Evolutionary conservation across 1,140 invertebrate genomes (phyloP).

Genomic region (Drosophila bipectinata): DNA sequence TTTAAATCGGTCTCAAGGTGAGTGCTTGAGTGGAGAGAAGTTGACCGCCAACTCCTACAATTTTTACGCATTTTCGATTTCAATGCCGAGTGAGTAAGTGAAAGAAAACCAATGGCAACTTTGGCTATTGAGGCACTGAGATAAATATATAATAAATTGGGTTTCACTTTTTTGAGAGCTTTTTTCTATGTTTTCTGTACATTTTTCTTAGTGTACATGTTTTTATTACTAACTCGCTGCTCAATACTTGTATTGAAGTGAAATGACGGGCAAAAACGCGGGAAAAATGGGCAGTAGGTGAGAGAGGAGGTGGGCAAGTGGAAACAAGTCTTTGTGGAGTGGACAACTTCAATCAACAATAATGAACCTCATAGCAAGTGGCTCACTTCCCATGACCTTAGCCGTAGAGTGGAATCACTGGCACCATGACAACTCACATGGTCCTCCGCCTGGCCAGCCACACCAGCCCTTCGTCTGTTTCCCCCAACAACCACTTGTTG

Average conservation of each 20-base stretch:
- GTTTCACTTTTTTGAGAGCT: not conserved
- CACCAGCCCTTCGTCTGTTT: constrained; percentile 17
- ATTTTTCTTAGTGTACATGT: constrained; percentile 4
- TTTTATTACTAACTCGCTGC: constrained; percentile 31
- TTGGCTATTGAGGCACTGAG: constrained; percentile 33
- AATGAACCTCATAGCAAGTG: constrained; percentile 21
- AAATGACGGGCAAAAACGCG: constrained; percentile 38
- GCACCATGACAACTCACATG: constrained; percentile 58
- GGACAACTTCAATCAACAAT: constrained; percentile 38
- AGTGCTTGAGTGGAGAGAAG: constrained; percentile 9
- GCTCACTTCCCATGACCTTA: constrained; percentile 76
- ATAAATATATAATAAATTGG: constrained; percentile 2
- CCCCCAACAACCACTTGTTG: constrained; percentile 54
- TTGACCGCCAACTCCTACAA: constrained; percentile 55
- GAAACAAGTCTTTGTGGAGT: constrained; percentile 21
- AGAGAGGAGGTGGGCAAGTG: not conserved
- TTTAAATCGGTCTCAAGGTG: constrained; percentile 44
- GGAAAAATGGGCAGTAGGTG: constrained; percentile 20
- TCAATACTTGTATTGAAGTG: constrained; percentile 22
- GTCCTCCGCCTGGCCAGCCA: not conserved
- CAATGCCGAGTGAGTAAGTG: constrained; percentile 46
- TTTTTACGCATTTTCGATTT: constrained; percentile 73
- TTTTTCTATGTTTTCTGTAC: not conserved
- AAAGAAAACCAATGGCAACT: constrained; percentile 65
- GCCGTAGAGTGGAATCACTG: constrained; percentile 62